These are phyloP conservation scores for Papilio gigon DNA, from an alignment of 2,888 invertebrate genomes.

Conservation along the genomic window DNA sequence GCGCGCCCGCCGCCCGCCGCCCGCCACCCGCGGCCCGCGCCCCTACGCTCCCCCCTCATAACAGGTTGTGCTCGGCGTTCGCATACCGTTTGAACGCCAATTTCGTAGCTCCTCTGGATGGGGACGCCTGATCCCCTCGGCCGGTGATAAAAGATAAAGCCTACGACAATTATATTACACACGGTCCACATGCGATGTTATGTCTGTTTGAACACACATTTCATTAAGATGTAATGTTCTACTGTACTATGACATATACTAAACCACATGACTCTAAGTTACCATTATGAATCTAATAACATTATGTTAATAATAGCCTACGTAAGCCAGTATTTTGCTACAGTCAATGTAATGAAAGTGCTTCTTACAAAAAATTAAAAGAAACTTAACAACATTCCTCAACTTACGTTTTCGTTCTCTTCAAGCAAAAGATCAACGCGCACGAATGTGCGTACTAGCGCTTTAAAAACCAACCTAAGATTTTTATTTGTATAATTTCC, in stretches of 20 bases:
- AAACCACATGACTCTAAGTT: no score
- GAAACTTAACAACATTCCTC: not conserved
- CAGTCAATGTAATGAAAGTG: not conserved
- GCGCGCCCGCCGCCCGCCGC: slow-evolving; percentile 47
- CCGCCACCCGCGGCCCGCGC: slow-evolving; percentile 33
- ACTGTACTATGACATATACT: no score
- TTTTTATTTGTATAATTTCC: not conserved
- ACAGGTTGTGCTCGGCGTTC: slow-evolving; percentile 78
- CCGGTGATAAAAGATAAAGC: slow-evolving; percentile 64
- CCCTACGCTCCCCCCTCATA: slow-evolving; percentile 57
- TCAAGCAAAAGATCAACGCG: slow-evolving; percentile 47
- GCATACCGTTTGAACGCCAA: slow-evolving; percentile 70
- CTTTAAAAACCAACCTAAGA: not conserved
- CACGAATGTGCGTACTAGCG: no score
- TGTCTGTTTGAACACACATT: no score
- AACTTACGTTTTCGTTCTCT: slow-evolving; percentile 20
- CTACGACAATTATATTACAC: slow-evolving; percentile 40
- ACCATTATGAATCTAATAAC: no score
- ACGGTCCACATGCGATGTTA: not conserved
- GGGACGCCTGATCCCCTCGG: slow-evolving; percentile 67
- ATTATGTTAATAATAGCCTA: no score
- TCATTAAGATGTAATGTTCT: no score
- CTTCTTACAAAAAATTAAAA: not conserved
- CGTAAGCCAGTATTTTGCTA: no score
- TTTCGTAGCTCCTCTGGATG: slow-evolving; percentile 68